phyloP scores from a whole-genome alignment of 2,113 vertebrate genomes.

The Corythornis madagascariensis region DNA sequence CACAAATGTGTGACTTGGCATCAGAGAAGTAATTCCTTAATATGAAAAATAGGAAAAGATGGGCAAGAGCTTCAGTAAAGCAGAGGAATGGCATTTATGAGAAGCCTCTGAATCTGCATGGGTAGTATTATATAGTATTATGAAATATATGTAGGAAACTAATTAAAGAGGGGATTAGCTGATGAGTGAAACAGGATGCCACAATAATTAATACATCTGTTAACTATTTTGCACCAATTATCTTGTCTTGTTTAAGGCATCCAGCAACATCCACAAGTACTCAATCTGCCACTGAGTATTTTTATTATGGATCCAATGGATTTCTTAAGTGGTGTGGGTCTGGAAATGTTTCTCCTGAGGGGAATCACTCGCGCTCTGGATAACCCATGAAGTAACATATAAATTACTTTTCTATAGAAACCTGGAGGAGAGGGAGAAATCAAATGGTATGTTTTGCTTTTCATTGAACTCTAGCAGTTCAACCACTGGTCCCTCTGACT shows the following conservation, averaged over 20 bases:
- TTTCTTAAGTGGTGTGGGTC: neutral
- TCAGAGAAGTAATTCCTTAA: neutral
- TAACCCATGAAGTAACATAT: neutral
- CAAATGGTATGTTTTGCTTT: neutral
- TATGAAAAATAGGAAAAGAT: neutral
- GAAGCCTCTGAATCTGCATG: neutral
- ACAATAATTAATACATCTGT: constrained; percentile 22
- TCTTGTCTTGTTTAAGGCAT: neutral
- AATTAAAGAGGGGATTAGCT: constrained; percentile 41
- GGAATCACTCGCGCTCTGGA: neutral
- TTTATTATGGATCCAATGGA: neutral
- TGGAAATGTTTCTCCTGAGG: neutral
- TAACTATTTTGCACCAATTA: constrained; percentile 26
- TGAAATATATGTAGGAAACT: constrained; percentile 4
- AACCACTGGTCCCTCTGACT: neutral
- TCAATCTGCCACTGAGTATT: neutral
- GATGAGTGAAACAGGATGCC: constrained; percentile 29
- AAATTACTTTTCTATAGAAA: neutral
- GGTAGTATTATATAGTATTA: neutral
- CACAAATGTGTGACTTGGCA: rapidly evolving
- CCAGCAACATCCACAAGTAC: neutral
- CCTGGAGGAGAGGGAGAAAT: neutral
- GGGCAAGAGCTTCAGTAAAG: neutral
- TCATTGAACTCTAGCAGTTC: neutral
- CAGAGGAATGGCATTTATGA: neutral